Evolutionary conservation across 2,113 vertebrate species (phyloP).

Genomic region (Eurystomus gularis): DNA sequence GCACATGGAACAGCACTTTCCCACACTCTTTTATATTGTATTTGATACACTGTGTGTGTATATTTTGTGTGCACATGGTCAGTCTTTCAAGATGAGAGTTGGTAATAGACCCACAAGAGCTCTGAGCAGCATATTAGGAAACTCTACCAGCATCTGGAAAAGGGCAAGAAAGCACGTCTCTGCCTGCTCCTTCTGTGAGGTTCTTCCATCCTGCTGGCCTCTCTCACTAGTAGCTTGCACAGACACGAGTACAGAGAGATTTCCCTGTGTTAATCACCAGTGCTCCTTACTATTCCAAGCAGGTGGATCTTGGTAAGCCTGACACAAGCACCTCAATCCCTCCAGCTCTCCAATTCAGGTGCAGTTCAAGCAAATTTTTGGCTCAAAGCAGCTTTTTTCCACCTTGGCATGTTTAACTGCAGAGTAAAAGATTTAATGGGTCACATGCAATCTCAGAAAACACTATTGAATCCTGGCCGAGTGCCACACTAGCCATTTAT

Average conservation of each 20-base stretch:
- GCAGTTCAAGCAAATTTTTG: neutral
- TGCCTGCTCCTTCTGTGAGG: neutral
- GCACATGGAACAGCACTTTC: neutral
- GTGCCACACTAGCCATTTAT: conserved; percentile 24
- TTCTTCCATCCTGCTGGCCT: neutral
- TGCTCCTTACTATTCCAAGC: neutral
- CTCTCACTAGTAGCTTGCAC: neutral
- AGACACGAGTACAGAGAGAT: neutral
- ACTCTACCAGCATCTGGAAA: neutral
- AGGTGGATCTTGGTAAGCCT: neutral
- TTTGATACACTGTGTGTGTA: neutral
- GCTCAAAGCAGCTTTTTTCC: neutral
- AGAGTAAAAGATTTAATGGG: conserved; percentile 2
- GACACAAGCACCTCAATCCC: neutral
- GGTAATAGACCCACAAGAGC: neutral
- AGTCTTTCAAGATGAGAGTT: neutral
- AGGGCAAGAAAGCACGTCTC: neutral
- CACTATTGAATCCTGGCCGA: neutral
- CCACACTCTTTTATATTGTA: neutral
- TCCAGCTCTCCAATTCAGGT: neutral
- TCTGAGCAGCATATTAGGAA: neutral
- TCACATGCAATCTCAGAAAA: conserved; percentile 19
- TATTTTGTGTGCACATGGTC: neutral
- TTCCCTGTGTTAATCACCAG: neutral
- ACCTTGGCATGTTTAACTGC: neutral